Percentiles rank a stretch among this genome's conserved stretches.
Conservation (phyloP, 2,888 invertebrate genomes). For the Mactromeris polynyma region DNA sequence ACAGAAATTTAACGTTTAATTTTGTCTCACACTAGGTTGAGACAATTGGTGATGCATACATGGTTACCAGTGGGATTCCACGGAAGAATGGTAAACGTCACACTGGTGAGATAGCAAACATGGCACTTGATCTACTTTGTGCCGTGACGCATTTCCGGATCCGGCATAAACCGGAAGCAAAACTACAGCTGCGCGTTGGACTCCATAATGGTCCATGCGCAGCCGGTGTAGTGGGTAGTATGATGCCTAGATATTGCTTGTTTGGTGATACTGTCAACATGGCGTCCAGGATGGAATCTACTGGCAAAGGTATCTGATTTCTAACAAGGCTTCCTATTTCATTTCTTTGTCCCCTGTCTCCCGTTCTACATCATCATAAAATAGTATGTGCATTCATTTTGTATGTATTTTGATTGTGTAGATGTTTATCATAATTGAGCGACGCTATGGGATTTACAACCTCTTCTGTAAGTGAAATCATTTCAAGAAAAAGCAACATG, state of each 20-base stretch:
- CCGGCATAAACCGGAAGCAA: slow-evolving; percentile 80
- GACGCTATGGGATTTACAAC: no score
- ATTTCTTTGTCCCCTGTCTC: no score
- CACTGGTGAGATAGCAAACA: slow-evolving; percentile 84
- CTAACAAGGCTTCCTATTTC: no score
- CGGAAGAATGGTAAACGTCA: slow-evolving; percentile 82
- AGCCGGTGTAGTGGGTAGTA: slow-evolving; percentile 84
- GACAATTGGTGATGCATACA: slow-evolving; percentile 86
- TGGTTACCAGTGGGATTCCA: slow-evolving; percentile 85
- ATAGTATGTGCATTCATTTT: no score
- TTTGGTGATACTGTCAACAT: slow-evolving; percentile 85
- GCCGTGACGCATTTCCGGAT: slow-evolving; percentile 83
- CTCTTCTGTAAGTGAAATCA: no score
- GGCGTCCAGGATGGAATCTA: slow-evolving; percentile 84
- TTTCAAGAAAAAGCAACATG: no score
- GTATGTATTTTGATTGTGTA: no score
- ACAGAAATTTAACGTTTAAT: background rate
- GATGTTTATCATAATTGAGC: no score
- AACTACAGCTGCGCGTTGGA: slow-evolving; percentile 83
- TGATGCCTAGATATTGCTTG: slow-evolving; percentile 84
- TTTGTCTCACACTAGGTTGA: slow-evolving; percentile 78
- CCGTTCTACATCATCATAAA: no score
- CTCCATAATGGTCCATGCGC: slow-evolving; percentile 85
- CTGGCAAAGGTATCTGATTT: slow-evolving; percentile 77
- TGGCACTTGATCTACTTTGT: slow-evolving; percentile 85